Base-by-base conservation (phyloP, 2,888 invertebrate species). In the Cephus pulcher region DNA sequence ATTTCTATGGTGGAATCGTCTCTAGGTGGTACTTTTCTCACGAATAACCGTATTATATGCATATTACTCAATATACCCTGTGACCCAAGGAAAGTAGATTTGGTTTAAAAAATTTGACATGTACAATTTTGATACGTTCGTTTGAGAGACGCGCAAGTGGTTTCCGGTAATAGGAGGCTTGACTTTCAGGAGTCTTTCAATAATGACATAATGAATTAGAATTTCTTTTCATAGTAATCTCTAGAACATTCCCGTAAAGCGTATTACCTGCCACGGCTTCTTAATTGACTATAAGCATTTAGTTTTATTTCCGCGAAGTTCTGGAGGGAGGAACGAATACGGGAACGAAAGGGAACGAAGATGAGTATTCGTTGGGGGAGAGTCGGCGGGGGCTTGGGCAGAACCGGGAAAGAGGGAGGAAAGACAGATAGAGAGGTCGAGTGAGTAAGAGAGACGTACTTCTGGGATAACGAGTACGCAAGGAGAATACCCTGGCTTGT, bases 281-380 rank as follows among this genome's bases (percentile, higher is more conserved):
- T 88, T 88, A 89, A 89, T 89, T 89, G 89, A 89, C 89, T 87
- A 85, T 86, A 87, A 89, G 85, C 87, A 88, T 86, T 87, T 84
- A 82, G 86, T 85, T 87, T 85, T 88, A 86, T 88, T 88, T 85
- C 79, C 23, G 15, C 56, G 9, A 56, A 56, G 9, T 56, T 9
- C 23, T 23, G 23, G 23, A 56, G 56, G 23, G 56, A 56, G 56
- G 23, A 56, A 56, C 23, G 56, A 56, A 23, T 56, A 79, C 82
- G 77, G 71, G 23, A 34, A 77, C 76, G 75, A 15, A 56, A 37
- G 76, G 74, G 75, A 75, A 56, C 56, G 23, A 56, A 56, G 56
- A 56, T 56, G 56, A 56, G 56, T 40, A 40, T 15, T 40, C 40
- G 40, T 73, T 69, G 70, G 74, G 75, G 56, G 34, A 76, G 74